Evolutionary conservation across 2,888 invertebrate genomes (phyloP).

Genomic region (Argyra leucocephala): DNA sequence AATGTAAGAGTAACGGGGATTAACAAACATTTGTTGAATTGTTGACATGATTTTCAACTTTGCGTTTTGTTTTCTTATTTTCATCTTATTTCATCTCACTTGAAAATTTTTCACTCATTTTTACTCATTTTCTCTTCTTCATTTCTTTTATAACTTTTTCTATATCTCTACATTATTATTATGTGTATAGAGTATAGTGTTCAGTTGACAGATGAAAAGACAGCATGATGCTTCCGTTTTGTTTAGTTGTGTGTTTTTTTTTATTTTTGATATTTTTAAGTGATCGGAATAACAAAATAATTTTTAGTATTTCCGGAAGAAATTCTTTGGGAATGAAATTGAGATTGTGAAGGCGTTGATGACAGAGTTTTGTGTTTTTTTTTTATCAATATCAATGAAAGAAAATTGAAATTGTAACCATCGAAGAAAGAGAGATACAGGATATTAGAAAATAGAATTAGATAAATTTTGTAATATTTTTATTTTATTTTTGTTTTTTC

Average conservation of each 20-base stretch:
- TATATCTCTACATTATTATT: background rate
- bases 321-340: background rate
- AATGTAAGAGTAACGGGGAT: no score
- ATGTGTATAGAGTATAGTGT: background rate
- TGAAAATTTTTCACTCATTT: background rate
- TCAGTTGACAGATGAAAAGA: background rate
- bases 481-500: background rate
- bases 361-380: background rate
- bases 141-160: background rate
- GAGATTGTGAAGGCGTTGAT: background rate
- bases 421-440: background rate
- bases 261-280: background rate
- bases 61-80: background rate
- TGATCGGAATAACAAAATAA: background rate
- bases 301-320: conserved; percentile 1
- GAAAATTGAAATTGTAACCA: no score
- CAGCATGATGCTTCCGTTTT: conserved; percentile 1
- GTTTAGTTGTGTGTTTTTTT: background rate
- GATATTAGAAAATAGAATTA: background rate
- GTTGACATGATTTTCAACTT: background rate
- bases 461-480: background rate
- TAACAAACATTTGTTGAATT: background rate
- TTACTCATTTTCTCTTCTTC: background rate
- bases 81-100: no score
- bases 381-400: no score